Conservation (phyloP, 2,888 invertebrate species). For the Celastrina argiolus region DNA sequence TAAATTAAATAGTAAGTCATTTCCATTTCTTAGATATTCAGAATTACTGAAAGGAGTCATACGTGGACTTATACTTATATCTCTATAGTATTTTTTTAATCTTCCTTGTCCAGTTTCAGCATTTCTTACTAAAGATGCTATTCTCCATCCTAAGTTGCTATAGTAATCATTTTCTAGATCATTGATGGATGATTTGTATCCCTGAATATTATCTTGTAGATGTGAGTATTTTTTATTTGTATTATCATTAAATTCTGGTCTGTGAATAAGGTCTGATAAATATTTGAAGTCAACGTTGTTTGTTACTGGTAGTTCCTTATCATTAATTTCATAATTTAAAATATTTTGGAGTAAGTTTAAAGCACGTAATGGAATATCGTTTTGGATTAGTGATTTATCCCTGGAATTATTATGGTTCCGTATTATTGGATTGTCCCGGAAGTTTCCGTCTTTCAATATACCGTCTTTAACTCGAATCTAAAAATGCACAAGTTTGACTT, state of each 20-base stretch:
- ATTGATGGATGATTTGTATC: conserved; percentile 28
- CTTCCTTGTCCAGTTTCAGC: conserved; percentile 48
- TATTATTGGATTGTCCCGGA: background rate
- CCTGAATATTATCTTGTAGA: conserved; percentile 28
- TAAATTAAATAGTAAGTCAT: conserved; percentile 54
- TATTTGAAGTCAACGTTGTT: conserved; percentile 60
- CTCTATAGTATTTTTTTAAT: conserved; percentile 43
- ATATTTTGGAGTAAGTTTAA: background rate
- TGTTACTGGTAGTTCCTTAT: conserved; percentile 30
- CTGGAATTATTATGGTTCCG: background rate
- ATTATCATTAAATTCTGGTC: conserved; percentile 44
- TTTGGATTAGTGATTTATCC: background rate
- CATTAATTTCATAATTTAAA: conserved; percentile 24
- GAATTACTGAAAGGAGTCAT: conserved; percentile 40
- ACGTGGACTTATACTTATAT: conserved; percentile 56
- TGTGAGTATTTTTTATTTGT: conserved; percentile 21
- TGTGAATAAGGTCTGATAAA: conserved; percentile 61
- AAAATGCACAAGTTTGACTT: background rate
- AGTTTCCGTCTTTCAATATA: background rate
- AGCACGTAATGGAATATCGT: background rate
- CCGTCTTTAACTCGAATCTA: background rate
- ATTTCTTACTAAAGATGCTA: conserved; percentile 58
- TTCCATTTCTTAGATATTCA: conserved; percentile 43
- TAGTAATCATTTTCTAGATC: conserved; percentile 51
- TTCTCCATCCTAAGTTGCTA: conserved; percentile 59